Evolutionary conservation across 2,888 invertebrate species (phyloP).

Genomic region (Sphinx pinastri): DNA sequence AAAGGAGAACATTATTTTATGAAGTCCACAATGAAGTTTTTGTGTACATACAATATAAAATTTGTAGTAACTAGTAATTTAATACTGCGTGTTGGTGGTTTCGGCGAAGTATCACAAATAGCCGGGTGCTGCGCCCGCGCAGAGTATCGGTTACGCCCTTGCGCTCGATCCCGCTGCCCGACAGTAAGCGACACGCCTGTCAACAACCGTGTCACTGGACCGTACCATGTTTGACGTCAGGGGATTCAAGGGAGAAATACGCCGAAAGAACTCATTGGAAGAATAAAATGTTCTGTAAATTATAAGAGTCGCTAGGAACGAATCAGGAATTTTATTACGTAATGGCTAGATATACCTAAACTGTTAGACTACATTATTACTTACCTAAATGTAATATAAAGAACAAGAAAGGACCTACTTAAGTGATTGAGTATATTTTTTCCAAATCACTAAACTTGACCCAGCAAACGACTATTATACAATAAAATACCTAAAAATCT

Average conservation of each 20-base stretch:
- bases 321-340: too few relatives aligned
- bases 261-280: background rate
- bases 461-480: too few relatives aligned
- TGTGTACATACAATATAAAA: background rate
- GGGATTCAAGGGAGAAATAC: constrained; percentile 6
- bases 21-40: background rate
- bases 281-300: background rate
- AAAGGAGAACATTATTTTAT: too few relatives aligned
- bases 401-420: too few relatives aligned
- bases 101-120: constrained; percentile 65
- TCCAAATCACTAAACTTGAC: too few relatives aligned
- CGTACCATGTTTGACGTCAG: constrained; percentile 37
- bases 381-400: too few relatives aligned
- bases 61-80: constrained; percentile 45
- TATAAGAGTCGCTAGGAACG: background rate
- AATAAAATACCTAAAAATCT: background rate
- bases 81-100: constrained; percentile 50
- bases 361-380: too few relatives aligned
- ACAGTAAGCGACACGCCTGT: constrained; percentile 51
- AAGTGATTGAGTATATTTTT: too few relatives aligned
- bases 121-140: constrained; percentile 58
- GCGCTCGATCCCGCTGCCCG: constrained; percentile 35
- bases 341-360: too few relatives aligned
- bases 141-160: constrained; percentile 62
- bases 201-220: constrained; percentile 57